A percentile compares a stretch with the other conserved stretches of the same genome.
Evolutionary conservation across 2,888 invertebrate species (phyloP).

Genomic region (Eupithecia insigniata): DNA sequence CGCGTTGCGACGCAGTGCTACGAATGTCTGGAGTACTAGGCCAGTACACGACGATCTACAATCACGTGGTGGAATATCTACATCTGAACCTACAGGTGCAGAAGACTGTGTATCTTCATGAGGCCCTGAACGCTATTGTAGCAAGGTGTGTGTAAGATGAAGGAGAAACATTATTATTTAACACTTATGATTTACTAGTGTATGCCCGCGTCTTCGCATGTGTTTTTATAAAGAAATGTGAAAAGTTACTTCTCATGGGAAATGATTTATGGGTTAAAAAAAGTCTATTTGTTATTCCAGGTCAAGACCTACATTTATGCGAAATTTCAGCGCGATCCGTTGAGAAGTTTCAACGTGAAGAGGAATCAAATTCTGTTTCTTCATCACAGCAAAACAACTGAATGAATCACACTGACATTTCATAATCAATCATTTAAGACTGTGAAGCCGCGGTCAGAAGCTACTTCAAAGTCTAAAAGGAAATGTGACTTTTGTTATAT

Average conservation of each 20-base stretch:
- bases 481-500: background rate
- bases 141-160: conserved; percentile 52
- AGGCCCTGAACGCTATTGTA: conserved; percentile 55
- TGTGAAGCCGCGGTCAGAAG: background rate
- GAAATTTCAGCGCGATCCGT: background rate
- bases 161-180: background rate
- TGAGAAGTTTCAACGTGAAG: background rate
- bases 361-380: too few species aligned
- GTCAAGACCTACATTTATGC: background rate
- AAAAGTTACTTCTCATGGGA: too few species aligned
- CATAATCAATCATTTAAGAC: too few species aligned
- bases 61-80: conserved; percentile 59
- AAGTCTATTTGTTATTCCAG: background rate
- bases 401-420: background rate
- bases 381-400: too few species aligned
- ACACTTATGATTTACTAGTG: background rate
- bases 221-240: background rate
- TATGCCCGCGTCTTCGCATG: background rate
- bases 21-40: conserved; percentile 59
- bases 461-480: background rate
- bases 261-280: background rate
- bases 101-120: conserved; percentile 58
- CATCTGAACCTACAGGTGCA: conserved; percentile 69
- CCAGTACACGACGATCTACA: conserved; percentile 63
- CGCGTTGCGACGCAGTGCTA: conserved; percentile 56